These are phyloP conservation scores for Platichthys stellatus DNA, from an alignment of 2,113 vertebrate genomes.

Conservation along the genomic window DNA sequence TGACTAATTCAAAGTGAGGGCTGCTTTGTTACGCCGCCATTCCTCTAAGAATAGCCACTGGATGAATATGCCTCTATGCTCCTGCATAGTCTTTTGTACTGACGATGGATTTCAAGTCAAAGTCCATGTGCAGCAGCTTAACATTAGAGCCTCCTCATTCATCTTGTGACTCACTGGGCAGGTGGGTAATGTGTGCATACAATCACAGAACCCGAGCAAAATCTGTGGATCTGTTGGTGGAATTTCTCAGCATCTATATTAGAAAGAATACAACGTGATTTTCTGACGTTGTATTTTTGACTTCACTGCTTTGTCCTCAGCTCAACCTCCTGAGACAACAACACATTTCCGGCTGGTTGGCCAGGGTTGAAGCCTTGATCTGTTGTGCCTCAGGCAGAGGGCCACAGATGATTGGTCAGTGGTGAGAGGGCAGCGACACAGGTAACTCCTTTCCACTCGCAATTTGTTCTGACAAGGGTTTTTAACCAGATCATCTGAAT, in stretches of 20 bases:
- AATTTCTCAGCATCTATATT: background rate
- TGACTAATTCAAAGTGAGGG: background rate
- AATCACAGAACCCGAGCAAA: background rate
- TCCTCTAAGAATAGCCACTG: background rate
- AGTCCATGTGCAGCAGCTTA: background rate
- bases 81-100: background rate
- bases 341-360: constrained; percentile 20
- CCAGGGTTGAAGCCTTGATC: constrained; percentile 30
- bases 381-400: constrained; percentile 37
- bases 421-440: constrained; percentile 19
- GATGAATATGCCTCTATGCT: background rate
- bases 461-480: constrained; percentile 27
- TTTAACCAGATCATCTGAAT: constrained; percentile 19
- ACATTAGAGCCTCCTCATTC: background rate
- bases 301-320: constrained; percentile 30
- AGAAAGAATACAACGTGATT: background rate
- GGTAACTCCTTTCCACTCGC: background rate
- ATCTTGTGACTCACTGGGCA: background rate
- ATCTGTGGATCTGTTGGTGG: background rate
- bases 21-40: background rate
- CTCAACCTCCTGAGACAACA: constrained; percentile 46
- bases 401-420: constrained; percentile 29
- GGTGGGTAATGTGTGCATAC: background rate
- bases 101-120: no score
- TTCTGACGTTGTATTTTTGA: background rate